Base-by-base conservation (phyloP, 2,888 invertebrate species). In the Venusia cambrica region DNA sequence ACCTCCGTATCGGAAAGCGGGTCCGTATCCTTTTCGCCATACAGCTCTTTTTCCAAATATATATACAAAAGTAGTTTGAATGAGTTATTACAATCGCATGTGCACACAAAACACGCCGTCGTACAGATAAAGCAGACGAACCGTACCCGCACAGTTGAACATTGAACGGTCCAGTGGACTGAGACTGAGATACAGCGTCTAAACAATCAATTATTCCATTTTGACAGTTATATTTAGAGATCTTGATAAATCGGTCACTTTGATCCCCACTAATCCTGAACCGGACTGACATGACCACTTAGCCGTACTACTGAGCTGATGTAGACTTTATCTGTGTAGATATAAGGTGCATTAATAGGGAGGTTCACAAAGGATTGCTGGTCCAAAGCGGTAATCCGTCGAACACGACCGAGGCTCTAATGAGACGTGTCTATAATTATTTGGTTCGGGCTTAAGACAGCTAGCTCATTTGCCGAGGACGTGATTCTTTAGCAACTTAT, bases 131-230 rank as follows among this genome's bases (percentile, higher is more conserved):
- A n/a, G n/a, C n/a, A n/a, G n/a, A n/a, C n/a, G n/a, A n/a, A n/a
- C n/a, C n/a, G n/a, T n/a, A n/a, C n/a, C n/a, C n/a, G n/a, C n/a
- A n/a, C n/a, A n/a, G n/a, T n/a, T n/a, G n/a, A n/a, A n/a, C n/a
- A n/a, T n/a, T n/a, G n/a, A n/a, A n/a, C n/a, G 16, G 16, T 21
- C 27, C 12, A 16, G 14, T 10, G 18, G 13, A 10, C 28, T n/a
- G n/a, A n/a, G n/a, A 35, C 28, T 29, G 10, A 18, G 17, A 7
- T 9, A 14, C 8, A 30, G 28, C 32, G 42, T 49, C 48, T 26
- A 47, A 50, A 54, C 51, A 51, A 50, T 54, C 43, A 39, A 47
- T 50, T 47, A 54, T 48, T 45, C 16, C 36, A 42, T 38, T 45
- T 38, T 50, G 54, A 54, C 51, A 51, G 49, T 44, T 38, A 43